Conservation (phyloP, 2,113 vertebrate genomes). For the Passer domesticus region DNA sequence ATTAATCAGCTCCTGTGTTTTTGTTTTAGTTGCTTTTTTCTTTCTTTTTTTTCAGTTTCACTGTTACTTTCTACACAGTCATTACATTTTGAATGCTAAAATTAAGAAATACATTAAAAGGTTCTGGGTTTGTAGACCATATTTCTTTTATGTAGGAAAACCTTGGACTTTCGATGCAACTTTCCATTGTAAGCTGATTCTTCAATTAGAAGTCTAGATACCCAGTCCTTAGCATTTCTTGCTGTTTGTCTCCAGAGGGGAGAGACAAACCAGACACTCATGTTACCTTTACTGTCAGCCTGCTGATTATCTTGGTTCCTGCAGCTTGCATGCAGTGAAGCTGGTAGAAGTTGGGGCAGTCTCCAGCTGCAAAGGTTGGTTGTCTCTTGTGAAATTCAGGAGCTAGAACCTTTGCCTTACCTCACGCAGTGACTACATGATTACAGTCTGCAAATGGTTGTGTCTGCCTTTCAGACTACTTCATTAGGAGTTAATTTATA, state of each 20-base stretch:
- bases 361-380: background rate
- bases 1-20: background rate
- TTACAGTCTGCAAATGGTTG: constrained; percentile 52
- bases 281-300: background rate
- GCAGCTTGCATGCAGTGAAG: background rate
- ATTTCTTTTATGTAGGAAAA: background rate
- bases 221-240: background rate
- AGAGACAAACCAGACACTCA: fast-evolving
- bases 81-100: background rate
- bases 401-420: constrained; percentile 35
- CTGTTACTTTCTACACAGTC: background rate
- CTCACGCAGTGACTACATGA: background rate
- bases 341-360: background rate
- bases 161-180: background rate
- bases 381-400: constrained; percentile 38
- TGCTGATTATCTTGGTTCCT: background rate
- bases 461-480: constrained; percentile 62
- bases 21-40: background rate
- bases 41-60: background rate
- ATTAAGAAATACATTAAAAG: background rate
- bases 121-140: background rate
- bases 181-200: background rate
- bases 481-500: constrained; percentile 63
- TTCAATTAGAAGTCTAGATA: background rate
- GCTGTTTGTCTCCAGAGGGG: background rate